Evolutionary conservation across 1,140 invertebrate species (phyloP).

Genomic region (Philopotamus ludificatus): DNA sequence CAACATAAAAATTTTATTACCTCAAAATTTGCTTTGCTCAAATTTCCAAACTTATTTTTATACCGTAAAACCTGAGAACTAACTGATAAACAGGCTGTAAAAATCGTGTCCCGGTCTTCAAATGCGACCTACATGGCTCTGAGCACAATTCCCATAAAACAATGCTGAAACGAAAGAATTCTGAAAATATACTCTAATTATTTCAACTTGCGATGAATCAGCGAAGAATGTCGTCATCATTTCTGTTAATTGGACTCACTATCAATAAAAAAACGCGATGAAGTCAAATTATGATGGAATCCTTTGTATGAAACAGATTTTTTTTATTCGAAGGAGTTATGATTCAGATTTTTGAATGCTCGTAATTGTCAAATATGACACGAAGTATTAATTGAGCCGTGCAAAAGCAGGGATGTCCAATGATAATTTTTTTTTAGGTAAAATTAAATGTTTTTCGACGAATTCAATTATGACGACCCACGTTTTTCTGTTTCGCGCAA

Average conservation of each 20-base stretch:
- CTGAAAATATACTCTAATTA: background rate
- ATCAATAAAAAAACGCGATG: background rate
- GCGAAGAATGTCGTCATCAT: background rate
- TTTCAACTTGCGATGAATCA: background rate
- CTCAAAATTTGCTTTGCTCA: slow-evolving; percentile 31
- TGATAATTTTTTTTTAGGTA: background rate
- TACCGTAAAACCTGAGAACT: slow-evolving; percentile 17
- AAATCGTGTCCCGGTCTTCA: slow-evolving; percentile 3
- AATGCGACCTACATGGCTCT: background rate
- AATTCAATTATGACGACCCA: too few relatives aligned
- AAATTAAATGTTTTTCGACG: background rate
- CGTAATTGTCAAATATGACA: slow-evolving; percentile 32
- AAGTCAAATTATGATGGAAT: slow-evolving; percentile 17
- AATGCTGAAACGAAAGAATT: background rate
- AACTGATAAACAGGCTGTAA: slow-evolving; percentile 30
- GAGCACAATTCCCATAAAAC: background rate
- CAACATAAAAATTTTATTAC: slow-evolving; percentile 34
- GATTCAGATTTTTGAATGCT: slow-evolving; percentile 6
- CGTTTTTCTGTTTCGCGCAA: too few relatives aligned
- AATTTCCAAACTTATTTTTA: slow-evolving; percentile 34
- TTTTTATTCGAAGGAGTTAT: background rate
- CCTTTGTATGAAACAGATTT: background rate
- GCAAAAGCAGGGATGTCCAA: background rate
- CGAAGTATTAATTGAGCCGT: slow-evolving; percentile 26
- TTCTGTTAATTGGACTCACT: slow-evolving; percentile 10